A percentile compares a stretch with the other conserved stretches of the same genome.
phyloP scores from a whole-genome alignment of 1,140 invertebrate species.

The Pantala flavescens region DNA sequence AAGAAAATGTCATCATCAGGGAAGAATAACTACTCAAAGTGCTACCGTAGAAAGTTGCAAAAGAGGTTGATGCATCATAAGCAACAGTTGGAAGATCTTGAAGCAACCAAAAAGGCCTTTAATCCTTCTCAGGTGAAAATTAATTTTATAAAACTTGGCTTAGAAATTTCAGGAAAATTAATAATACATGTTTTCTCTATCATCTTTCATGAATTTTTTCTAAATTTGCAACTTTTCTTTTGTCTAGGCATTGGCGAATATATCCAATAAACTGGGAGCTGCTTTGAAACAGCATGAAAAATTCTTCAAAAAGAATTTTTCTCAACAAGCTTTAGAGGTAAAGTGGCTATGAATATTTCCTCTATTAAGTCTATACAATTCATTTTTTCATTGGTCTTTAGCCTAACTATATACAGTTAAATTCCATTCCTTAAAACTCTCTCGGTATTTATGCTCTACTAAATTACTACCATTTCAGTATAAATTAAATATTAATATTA shows the following conservation, averaged over 20 bases:
- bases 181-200: too few species aligned
- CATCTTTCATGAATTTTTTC: not conserved
- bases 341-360: too few species aligned
- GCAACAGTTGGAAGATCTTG: slow-evolving; percentile 59
- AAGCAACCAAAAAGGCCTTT: slow-evolving; percentile 47
- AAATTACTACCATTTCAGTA: too few species aligned
- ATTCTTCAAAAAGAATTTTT: slow-evolving; percentile 43
- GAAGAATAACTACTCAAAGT: slow-evolving; percentile 34
- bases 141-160: not conserved
- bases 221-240: slow-evolving; percentile 31
- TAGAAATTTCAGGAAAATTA: too few species aligned
- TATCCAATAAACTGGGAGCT: slow-evolving; percentile 40
- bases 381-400: too few species aligned
- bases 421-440: too few species aligned
- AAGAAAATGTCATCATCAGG: slow-evolving; percentile 35
- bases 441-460: too few species aligned
- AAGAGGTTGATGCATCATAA: slow-evolving; percentile 58
- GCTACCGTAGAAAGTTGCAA: slow-evolving; percentile 55
- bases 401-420: too few species aligned
- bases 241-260: slow-evolving; percentile 35
- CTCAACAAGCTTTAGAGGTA: slow-evolving; percentile 37
- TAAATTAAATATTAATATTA: too few species aligned
- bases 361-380: too few species aligned
- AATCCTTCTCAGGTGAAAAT: slow-evolving; percentile 31
- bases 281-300: slow-evolving; percentile 48